These are phyloP conservation scores for Eretmochelys imbricata DNA, from an alignment of 2,113 vertebrate species.

Conservation along the genomic window DNA sequence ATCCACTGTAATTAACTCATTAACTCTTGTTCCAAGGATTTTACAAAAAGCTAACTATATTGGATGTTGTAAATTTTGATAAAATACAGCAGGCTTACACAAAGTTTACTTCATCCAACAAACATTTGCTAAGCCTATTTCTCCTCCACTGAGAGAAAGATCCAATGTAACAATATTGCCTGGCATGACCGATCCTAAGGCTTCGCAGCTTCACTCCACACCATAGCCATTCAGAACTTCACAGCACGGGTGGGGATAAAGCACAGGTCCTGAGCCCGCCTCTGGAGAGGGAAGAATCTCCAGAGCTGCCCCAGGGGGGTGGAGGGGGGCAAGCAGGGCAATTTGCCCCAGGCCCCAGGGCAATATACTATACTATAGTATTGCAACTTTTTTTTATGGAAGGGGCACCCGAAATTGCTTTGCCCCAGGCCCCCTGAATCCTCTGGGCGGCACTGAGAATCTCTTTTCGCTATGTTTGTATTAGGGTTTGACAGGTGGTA, in stretches of 20 bases:
- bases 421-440: too few species aligned
- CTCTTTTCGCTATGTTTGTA: slow-evolving; percentile 2
- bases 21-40: slow-evolving; percentile 58
- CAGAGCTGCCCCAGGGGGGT: too few species aligned
- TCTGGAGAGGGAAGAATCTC: slow-evolving; percentile 12
- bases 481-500: slow-evolving; percentile 28
- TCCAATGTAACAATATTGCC: background rate
- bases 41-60: slow-evolving; percentile 59
- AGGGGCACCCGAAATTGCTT: too few species aligned
- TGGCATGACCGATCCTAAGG: background rate
- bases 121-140: background rate
- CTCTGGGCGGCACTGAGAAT: background rate
- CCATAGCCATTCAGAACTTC: background rate
- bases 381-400: too few species aligned
- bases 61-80: slow-evolving; percentile 56
- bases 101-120: slow-evolving; percentile 45
- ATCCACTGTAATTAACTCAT: slow-evolving; percentile 68
- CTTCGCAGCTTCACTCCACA: background rate
- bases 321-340: too few species aligned
- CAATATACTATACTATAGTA: too few species aligned
- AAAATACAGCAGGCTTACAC: slow-evolving; percentile 26
- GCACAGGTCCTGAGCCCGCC: background rate
- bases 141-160: background rate
- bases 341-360: too few species aligned
- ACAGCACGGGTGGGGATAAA: background rate